These are phyloP conservation scores for Hoplias malabaricus DNA, from an alignment of 2,113 vertebrate species.

Conservation along the genomic window DNA sequence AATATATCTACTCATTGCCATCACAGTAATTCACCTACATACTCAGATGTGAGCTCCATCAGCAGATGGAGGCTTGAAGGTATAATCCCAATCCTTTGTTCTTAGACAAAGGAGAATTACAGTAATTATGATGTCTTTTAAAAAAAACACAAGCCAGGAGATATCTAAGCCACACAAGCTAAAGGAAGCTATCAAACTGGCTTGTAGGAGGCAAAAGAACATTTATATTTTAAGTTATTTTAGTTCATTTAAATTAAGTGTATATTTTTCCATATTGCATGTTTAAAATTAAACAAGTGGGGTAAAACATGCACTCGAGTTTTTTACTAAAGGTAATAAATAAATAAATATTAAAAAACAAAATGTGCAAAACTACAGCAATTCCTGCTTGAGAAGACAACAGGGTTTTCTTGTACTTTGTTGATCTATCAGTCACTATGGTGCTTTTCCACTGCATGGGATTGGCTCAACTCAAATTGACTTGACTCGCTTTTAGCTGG, in stretches of 20 bases:
- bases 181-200: constrained; percentile 14
- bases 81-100: constrained; percentile 60
- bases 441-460: too few relatives aligned
- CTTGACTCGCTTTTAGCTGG: too few relatives aligned
- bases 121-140: constrained; percentile 58
- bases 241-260: too few relatives aligned
- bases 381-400: not conserved
- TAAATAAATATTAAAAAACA: not conserved
- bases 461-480: too few relatives aligned
- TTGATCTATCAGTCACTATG: not conserved
- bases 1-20: not conserved
- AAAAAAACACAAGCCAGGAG: constrained; percentile 26
- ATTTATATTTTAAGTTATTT: too few relatives aligned
- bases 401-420: not conserved
- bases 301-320: too few relatives aligned
- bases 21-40: not conserved
- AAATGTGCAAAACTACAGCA: not conserved
- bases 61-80: constrained; percentile 33
- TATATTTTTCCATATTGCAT: too few relatives aligned
- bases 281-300: too few relatives aligned
- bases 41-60: not conserved
- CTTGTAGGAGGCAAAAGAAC: not conserved
- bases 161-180: constrained; percentile 32
- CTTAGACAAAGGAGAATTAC: constrained; percentile 55
- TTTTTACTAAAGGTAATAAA: not conserved